Percentiles rank a stretch among this genome's conserved stretches.
These are phyloP conservation scores for Neuroterus valhalla DNA, from an alignment of 1,140 invertebrate species.

Conservation along the genomic window DNA sequence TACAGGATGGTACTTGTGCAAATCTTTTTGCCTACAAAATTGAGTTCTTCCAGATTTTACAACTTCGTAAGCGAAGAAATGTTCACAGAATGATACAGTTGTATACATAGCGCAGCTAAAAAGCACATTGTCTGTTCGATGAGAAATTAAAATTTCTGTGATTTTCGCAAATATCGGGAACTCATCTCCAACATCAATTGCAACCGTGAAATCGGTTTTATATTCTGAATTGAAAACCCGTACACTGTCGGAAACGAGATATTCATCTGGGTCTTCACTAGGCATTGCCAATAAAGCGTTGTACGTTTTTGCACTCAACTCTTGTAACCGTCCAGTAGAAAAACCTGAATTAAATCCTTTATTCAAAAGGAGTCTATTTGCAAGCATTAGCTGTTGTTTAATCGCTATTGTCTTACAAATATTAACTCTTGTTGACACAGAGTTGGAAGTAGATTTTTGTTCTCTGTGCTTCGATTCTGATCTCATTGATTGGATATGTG, in stretches of 20 bases:
- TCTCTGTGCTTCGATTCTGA: neutral
- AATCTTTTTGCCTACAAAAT: neutral
- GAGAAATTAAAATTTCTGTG: neutral
- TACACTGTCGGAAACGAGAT: neutral
- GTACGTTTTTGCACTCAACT: neutral
- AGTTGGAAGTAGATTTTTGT: conserved; percentile 7
- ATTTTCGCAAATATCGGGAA: neutral
- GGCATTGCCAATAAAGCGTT: neutral
- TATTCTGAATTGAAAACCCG: neutral
- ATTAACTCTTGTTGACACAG: neutral
- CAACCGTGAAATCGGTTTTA: neutral
- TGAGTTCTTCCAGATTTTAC: neutral
- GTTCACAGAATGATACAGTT: neutral
- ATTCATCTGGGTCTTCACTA: neutral
- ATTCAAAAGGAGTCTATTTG: neutral
- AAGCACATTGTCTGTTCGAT: neutral
- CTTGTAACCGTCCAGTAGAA: neutral
- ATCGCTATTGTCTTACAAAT: conserved; percentile 25
- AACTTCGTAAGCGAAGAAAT: neutral
- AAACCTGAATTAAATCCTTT: neutral
- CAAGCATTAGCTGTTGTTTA: neutral
- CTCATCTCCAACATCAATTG: neutral
- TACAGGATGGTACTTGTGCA: neutral
- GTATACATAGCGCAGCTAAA: neutral
- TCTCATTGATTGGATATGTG: conserved; percentile 10